A percentile compares a stretch with the other conserved stretches of the same genome.
Conservation (phyloP, 2,113 vertebrate genomes). For the Alectura lathami region DNA sequence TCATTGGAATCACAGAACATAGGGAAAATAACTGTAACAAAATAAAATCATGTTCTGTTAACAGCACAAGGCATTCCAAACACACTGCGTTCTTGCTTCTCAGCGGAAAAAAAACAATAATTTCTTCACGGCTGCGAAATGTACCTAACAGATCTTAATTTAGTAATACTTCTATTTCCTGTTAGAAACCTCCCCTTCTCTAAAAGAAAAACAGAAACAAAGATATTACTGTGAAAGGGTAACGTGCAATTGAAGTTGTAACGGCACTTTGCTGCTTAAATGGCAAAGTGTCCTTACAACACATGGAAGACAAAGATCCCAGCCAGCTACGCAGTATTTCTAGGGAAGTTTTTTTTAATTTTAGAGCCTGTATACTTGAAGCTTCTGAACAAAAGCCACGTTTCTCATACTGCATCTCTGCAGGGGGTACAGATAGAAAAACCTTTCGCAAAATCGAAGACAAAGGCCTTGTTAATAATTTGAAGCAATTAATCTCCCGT, state of each 20-base stretch:
- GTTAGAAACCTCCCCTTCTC: conserved; percentile 10
- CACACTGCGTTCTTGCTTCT: conserved; percentile 22
- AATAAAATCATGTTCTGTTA: conserved; percentile 17
- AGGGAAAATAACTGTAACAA: conserved; percentile 33
- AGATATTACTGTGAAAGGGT: conserved; percentile 21
- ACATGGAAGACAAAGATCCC: background rate
- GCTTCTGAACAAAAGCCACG: background rate
- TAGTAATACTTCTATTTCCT: conserved; percentile 24
- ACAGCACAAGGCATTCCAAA: conserved; percentile 16
- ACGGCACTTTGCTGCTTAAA: conserved; percentile 30
- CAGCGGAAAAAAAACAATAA: conserved; percentile 19
- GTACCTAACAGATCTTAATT: conserved; percentile 7
- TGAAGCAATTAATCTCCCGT: background rate
- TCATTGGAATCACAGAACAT: conserved; percentile 35
- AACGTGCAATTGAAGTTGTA: background rate
- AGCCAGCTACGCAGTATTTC: background rate
- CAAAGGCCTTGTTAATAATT: background rate
- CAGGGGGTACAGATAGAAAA: background rate
- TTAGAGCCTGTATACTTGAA: background rate
- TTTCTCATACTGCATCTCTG: background rate
- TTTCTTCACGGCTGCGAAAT: conserved; percentile 19
- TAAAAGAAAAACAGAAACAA: conserved; percentile 59
- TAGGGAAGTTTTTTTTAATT: background rate
- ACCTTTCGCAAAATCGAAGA: background rate
- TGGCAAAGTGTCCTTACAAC: background rate